Evolutionary conservation across 2,797 vertebrate genomes (phyloP).

Genomic region (Micropoecilia bifurca): DNA sequence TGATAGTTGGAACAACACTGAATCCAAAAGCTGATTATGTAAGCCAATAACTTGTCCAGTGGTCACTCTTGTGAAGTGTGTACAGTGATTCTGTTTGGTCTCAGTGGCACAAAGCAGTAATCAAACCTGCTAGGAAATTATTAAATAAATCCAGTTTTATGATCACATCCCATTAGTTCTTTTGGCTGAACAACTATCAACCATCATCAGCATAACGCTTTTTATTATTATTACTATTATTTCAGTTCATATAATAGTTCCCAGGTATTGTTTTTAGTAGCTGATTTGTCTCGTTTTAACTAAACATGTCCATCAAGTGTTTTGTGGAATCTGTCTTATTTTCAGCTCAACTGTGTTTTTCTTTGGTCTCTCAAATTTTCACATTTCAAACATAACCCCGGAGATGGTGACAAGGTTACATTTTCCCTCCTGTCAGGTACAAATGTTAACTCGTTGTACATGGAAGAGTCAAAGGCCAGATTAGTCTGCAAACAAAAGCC

Average conservation of each 20-base stretch:
- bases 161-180: neutral
- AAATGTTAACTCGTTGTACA: conserved; percentile 28
- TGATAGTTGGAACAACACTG: neutral
- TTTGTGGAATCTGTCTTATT: neutral
- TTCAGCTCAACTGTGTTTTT: neutral
- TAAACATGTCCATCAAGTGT: neutral
- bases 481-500: conserved; percentile 48
- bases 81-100: neutral
- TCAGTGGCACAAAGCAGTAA: neutral
- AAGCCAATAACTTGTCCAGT: neutral
- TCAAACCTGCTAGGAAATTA: neutral
- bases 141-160: neutral
- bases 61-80: neutral
- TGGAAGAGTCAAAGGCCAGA: conserved; percentile 30
- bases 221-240: neutral
- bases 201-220: neutral
- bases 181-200: neutral
- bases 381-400: neutral
- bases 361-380: neutral
- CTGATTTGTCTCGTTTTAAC: neutral
- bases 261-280: neutral
- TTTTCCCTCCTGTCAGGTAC: conserved; percentile 18
- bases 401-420: conserved; percentile 1
- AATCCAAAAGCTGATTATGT: neutral
- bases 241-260: neutral